Conservation (phyloP, 2,797 vertebrate species). For the Rhyacichthys aspro region DNA sequence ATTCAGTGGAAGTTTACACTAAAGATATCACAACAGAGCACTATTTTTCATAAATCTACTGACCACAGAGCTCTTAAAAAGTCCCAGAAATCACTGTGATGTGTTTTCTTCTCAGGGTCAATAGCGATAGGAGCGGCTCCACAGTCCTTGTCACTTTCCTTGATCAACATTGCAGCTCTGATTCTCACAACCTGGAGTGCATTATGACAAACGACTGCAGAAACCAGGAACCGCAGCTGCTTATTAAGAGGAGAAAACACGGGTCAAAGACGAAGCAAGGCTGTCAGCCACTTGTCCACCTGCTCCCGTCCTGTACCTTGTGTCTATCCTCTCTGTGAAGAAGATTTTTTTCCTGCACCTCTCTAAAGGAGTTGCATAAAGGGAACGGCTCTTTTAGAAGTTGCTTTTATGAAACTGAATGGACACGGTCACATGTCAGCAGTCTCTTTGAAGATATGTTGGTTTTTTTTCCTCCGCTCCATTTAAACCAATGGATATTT, state of each 20-base stretch:
- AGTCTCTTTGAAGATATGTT: conserved; percentile 47
- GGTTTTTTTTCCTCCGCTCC: conserved; percentile 27
- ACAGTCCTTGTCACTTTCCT: conserved; percentile 76
- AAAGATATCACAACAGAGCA: neutral
- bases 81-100: conserved; percentile 10
- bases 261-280: conserved; percentile 56
- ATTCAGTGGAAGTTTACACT: neutral
- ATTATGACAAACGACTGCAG: conserved; percentile 88
- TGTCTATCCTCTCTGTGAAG: conserved; percentile 49
- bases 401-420: conserved; percentile 59
- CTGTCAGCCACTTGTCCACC: conserved; percentile 29
- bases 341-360: conserved; percentile 39
- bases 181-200: conserved; percentile 88
- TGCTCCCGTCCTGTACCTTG: conserved; percentile 42
- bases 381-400: conserved; percentile 53
- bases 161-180: conserved; percentile 84
- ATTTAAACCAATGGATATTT: conserved; percentile 51
- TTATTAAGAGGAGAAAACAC: conserved; percentile 49
- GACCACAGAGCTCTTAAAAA: too few species aligned
- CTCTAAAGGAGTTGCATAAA: conserved; percentile 55
- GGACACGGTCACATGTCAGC: conserved; percentile 42
- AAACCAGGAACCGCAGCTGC: conserved; percentile 47
- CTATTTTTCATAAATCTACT: too few species aligned
- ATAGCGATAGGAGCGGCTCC: conserved; percentile 83
- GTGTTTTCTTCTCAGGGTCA: conserved; percentile 78